Conservation (phyloP, 2,797 vertebrate genomes). For the Alauda arvensis region DNA sequence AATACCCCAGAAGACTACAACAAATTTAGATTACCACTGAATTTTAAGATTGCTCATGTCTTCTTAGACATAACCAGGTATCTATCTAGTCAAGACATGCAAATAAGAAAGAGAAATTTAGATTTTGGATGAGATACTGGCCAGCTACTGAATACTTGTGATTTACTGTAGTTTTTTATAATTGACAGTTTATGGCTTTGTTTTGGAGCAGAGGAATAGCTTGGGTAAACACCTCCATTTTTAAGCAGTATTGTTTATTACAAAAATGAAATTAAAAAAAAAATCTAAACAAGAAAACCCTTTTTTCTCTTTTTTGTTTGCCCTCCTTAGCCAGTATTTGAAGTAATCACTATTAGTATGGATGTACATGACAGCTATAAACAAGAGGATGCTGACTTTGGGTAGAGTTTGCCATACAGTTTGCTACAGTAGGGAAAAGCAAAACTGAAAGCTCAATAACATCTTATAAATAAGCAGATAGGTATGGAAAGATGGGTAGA, state of each 20-base stretch:
- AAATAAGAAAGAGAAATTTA: background rate
- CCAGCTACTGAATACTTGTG: background rate
- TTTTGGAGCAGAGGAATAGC: background rate
- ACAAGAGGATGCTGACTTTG: background rate
- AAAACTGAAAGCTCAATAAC: background rate
- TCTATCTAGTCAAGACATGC: background rate
- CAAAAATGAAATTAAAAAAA: background rate
- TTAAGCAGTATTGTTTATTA: background rate
- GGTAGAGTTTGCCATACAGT: background rate
- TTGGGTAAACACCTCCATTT: background rate
- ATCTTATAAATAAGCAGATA: background rate
- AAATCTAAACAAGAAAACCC: too few relatives aligned
- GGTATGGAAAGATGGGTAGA: background rate
- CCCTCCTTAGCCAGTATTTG: background rate
- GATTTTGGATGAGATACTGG: background rate
- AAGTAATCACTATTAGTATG: background rate
- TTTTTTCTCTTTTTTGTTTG: background rate
- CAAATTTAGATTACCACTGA: background rate
- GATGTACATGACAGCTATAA: background rate
- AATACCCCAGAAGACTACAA: background rate
- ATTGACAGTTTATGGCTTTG: background rate
- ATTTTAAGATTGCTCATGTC: background rate
- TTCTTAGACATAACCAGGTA: background rate
- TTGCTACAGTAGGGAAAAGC: background rate
- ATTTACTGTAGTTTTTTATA: background rate